These are phyloP conservation scores for Macaria liturata DNA, from an alignment of 2,888 invertebrate genomes.

Conservation along the genomic window DNA sequence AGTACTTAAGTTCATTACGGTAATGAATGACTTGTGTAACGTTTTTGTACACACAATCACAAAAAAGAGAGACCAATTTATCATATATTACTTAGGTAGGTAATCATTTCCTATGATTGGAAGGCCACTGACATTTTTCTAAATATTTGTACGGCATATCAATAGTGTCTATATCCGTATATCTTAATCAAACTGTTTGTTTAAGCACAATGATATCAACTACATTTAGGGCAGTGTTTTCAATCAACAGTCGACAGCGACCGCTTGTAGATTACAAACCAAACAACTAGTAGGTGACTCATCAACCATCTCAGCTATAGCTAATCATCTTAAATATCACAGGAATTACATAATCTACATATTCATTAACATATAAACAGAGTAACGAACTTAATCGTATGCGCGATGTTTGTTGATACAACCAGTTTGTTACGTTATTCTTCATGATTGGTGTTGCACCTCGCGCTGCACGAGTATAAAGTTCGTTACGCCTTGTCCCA, in stretches of 20 bases:
- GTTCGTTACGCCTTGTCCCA: constrained; percentile 6
- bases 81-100: too few species aligned
- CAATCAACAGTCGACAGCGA: constrained; percentile 42
- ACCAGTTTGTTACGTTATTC: background rate
- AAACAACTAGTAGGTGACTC: constrained; percentile 62
- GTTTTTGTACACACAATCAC: background rate
- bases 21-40: background rate
- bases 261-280: constrained; percentile 56
- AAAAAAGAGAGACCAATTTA: too few species aligned
- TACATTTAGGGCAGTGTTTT: constrained; percentile 36
- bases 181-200: constrained; percentile 3
- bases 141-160: constrained; percentile 2
- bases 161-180: background rate
- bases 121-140: too few species aligned
- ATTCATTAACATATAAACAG: constrained; percentile 23
- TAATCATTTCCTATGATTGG: too few species aligned
- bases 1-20: too few species aligned
- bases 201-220: constrained; percentile 20
- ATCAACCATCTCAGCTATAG: constrained; percentile 59
- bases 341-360: constrained; percentile 60
- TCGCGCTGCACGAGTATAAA: constrained; percentile 3
- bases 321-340: constrained; percentile 75
- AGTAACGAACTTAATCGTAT: constrained; percentile 30
- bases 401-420: background rate
- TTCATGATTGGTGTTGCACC: background rate